Percentiles rank a stretch among this genome's conserved stretches.
Evolutionary conservation across 1,140 invertebrate species (phyloP).

Genomic region (Telenomus remus): DNA sequence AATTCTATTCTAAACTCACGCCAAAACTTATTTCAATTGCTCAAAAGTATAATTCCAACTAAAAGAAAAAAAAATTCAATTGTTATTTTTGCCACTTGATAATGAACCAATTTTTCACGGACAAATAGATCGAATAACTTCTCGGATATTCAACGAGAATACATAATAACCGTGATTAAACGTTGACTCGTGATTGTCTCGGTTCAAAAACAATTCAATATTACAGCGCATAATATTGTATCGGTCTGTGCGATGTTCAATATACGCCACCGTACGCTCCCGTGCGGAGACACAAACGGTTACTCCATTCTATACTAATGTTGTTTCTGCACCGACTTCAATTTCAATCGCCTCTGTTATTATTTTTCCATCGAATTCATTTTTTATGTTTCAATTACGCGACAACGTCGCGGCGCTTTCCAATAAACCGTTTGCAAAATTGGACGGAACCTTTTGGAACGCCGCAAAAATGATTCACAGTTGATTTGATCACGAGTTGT

Average conservation of each 20-base stretch:
- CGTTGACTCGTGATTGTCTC: conserved; percentile 19
- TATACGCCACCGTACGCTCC: not conserved
- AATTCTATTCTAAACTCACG: too few relatives aligned
- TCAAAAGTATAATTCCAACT: too few relatives aligned
- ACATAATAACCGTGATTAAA: conserved; percentile 5
- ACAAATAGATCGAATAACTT: too few relatives aligned
- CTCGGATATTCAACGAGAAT: not conserved
- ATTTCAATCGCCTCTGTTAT: not conserved
- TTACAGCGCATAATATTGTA: conserved; percentile 25
- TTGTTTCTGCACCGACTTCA: conserved; percentile 13
- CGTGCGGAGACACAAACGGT: not conserved
- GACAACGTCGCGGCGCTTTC: not conserved
- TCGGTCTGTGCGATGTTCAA: conserved; percentile 8
- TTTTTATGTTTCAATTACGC: not conserved
- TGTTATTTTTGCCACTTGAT: too few relatives aligned
- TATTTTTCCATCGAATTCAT: not conserved
- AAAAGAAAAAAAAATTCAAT: too few relatives aligned
- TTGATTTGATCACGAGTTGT: too few relatives aligned
- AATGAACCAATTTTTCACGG: too few relatives aligned
- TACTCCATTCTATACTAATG: not conserved
- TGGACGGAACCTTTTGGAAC: too few relatives aligned
- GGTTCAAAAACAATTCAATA: conserved; percentile 24
- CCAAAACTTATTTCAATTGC: too few relatives aligned
- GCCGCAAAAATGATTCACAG: too few relatives aligned
- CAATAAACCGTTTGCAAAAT: not conserved